phyloP scores from a whole-genome alignment of 2,888 invertebrate genomes.

The Venustoraphidia nigricollis region DNA sequence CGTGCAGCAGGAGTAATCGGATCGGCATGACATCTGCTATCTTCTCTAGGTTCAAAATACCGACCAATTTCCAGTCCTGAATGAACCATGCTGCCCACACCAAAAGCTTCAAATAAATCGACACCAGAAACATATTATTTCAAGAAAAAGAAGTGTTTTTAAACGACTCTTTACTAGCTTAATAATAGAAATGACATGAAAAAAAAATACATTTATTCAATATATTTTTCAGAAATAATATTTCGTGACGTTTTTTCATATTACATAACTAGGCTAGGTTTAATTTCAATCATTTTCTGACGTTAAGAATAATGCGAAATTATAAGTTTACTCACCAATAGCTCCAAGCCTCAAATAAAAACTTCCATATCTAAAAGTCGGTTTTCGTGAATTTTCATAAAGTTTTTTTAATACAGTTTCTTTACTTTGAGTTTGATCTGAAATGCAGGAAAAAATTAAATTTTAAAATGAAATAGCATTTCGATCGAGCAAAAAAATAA shows the following conservation, averaged over 20 bases:
- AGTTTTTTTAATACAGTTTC: neutral
- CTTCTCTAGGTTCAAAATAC: slow-evolving; percentile 40
- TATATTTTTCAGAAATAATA: no score
- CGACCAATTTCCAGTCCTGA: slow-evolving; percentile 56
- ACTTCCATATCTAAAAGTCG: slow-evolving; percentile 53
- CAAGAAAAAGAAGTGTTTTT: slow-evolving; percentile 3
- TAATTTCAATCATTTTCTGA: no score
- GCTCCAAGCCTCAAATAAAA: slow-evolving; percentile 78
- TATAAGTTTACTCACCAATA: slow-evolving; percentile 36
- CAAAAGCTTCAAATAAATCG: slow-evolving; percentile 15
- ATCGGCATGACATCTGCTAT: slow-evolving; percentile 25
- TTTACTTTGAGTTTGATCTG: no score
- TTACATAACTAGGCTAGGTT: no score
- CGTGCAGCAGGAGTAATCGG: slow-evolving; percentile 73
- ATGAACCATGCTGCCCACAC: slow-evolving; percentile 55
- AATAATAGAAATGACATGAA: slow-evolving; percentile 9
- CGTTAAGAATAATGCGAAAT: neutral
- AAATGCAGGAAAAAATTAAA: no score
- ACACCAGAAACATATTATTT: neutral
- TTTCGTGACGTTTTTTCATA: no score
- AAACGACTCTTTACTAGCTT: slow-evolving; percentile 5
- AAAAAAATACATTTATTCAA: neutral
- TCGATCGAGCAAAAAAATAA: neutral
- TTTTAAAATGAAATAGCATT: no score
- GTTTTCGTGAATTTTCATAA: neutral